A percentile compares a stretch with the other conserved stretches of the same genome.
Evolutionary conservation across 2,888 invertebrate genomes (phyloP).

Genomic region (Amiota minor): DNA sequence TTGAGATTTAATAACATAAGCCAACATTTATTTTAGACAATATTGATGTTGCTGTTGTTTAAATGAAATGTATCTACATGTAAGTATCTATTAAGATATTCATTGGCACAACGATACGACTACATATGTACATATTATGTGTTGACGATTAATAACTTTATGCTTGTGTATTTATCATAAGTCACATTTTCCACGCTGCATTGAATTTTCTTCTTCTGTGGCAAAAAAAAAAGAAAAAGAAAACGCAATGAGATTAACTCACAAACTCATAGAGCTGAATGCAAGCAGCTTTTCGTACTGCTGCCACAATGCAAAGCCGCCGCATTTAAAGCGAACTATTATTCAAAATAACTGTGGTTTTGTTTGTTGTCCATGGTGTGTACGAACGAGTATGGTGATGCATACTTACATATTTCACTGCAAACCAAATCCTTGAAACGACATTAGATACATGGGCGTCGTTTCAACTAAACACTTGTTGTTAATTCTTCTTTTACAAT

Average conservation of each 20-base stretch:
- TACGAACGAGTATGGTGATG: conserved; percentile 40
- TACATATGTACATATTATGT: neutral
- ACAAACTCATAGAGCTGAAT: conserved; percentile 37
- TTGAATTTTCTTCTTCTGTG: conserved; percentile 55
- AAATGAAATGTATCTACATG: conserved; percentile 8
- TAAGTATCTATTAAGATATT: no score
- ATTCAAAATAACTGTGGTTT: conserved; percentile 59
- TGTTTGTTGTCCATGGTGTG: conserved; percentile 29
- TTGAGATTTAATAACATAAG: conserved; percentile 67
- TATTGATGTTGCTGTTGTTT: conserved; percentile 50
- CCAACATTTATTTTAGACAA: conserved; percentile 66
- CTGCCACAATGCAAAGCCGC: conserved; percentile 60
- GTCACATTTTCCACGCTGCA: neutral
- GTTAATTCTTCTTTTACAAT: no score
- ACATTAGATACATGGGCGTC: conserved; percentile 44
- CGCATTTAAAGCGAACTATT: conserved; percentile 59
- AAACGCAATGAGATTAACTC: conserved; percentile 68
- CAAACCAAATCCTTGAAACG: conserved; percentile 58
- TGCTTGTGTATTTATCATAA: conserved; percentile 9
- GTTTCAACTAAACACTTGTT: no score
- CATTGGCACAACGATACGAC: neutral
- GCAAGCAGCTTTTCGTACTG: neutral
- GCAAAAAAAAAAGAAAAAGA: conserved; percentile 68
- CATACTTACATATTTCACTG: neutral
- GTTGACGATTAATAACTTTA: conserved; percentile 19